Evolutionary conservation across 2,113 vertebrate genomes (phyloP).

Genomic region (Trichomycterus rosablanca): DNA sequence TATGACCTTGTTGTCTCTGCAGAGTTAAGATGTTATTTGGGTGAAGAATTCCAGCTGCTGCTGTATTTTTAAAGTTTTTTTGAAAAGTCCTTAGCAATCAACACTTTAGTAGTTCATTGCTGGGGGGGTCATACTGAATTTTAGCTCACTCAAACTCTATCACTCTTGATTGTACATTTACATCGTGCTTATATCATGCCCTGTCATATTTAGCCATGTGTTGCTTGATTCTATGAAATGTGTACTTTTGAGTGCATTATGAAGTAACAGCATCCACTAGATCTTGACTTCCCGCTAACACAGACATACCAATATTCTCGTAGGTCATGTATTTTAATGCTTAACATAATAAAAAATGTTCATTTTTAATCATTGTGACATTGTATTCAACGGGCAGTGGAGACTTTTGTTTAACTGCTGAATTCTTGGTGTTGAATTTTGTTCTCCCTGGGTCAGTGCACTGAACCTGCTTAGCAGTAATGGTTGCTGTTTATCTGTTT

Average conservation of each 20-base stretch:
- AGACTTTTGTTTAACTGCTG: slow-evolving; percentile 8
- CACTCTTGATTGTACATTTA: slow-evolving; percentile 2
- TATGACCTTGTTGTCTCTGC: not conserved
- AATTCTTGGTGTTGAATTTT: slow-evolving; percentile 45
- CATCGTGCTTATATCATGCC: not conserved
- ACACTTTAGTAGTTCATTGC: slow-evolving; percentile 12
- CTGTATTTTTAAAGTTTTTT: not conserved
- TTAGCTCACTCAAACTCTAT: not conserved
- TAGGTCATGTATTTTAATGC: slow-evolving; percentile 6
- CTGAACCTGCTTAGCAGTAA: slow-evolving; percentile 57
- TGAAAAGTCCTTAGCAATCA: no score
- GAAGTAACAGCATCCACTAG: not conserved
- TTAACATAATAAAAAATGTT: slow-evolving; percentile 9
- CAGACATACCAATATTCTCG: slow-evolving; percentile 15
- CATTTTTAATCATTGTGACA: slow-evolving; percentile 10
- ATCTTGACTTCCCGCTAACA: slow-evolving; percentile 1
- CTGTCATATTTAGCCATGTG: slow-evolving; percentile 3
- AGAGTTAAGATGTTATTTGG: not conserved
- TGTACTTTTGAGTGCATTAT: slow-evolving; percentile 6
- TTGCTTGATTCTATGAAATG: slow-evolving; percentile 2
- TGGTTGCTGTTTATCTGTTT: slow-evolving; percentile 56
- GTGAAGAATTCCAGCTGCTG: slow-evolving; percentile 21
- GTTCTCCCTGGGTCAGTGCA: slow-evolving; percentile 54
- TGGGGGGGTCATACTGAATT: not conserved
- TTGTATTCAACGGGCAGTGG: slow-evolving; percentile 6